These are phyloP conservation scores for Megaustenia siamemsis DNA, from an alignment of 2,888 invertebrate species.

Conservation along the genomic window DNA sequence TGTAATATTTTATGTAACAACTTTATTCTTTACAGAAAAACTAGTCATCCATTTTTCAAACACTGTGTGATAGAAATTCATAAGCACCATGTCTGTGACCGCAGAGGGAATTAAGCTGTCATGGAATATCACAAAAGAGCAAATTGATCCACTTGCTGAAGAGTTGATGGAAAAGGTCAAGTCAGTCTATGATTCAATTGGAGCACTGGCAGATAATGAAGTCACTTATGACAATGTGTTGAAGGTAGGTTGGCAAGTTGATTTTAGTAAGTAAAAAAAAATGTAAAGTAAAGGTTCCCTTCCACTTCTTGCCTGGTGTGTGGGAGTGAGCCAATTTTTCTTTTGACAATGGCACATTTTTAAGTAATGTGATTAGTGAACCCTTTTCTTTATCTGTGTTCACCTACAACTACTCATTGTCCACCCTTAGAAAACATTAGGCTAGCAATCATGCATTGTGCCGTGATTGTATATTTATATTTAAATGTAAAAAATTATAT, in stretches of 20 bases:
- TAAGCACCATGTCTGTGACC: constrained; percentile 51
- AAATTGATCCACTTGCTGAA: constrained; percentile 56
- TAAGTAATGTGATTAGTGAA: no score
- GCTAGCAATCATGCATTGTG: no score
- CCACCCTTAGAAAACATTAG: no score
- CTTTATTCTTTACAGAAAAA: neutral
- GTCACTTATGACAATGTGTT: constrained; percentile 74
- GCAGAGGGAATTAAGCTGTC: constrained; percentile 71
- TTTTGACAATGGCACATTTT: no score
- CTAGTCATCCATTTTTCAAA: neutral
- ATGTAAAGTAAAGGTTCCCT: no score
- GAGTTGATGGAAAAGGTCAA: constrained; percentile 74
- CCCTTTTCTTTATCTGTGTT: no score
- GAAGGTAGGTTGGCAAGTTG: constrained; percentile 65
- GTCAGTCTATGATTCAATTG: constrained; percentile 75
- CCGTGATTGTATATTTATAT: no score
- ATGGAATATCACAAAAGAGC: constrained; percentile 65
- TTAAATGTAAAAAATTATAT: no score
- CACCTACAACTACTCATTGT: no score
- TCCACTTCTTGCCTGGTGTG: no score
- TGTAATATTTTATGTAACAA: neutral
- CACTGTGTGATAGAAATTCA: neutral
- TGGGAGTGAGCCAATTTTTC: no score
- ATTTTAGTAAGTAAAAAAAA: no score
- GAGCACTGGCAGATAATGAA: constrained; percentile 68